Conservation (phyloP, 2,113 vertebrate species). For the Oryzias curvinotus region DNA sequence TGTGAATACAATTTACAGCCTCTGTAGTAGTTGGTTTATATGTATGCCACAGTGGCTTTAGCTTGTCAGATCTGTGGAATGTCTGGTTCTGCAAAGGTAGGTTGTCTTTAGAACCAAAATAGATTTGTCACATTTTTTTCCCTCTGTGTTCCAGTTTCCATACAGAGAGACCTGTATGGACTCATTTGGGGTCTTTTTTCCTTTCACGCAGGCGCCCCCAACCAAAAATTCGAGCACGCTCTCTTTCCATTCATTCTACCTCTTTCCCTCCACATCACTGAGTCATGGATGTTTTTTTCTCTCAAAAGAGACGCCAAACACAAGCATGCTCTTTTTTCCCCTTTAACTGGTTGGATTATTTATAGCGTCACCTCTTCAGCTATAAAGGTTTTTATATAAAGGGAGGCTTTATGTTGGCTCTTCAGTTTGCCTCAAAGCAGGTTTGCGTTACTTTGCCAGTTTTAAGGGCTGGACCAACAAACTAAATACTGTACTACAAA, state of each 20-base stretch:
- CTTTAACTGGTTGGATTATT: conserved; percentile 45
- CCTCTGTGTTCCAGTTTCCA: conserved; percentile 56
- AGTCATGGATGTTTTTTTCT: conserved; percentile 1
- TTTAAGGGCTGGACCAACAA: conserved; percentile 25
- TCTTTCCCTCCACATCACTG: conserved; percentile 4
- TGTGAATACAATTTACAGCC: not conserved
- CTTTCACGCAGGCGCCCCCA: conserved; percentile 33
- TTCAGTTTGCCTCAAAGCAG: conserved; percentile 55
- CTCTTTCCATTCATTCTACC: conserved; percentile 4
- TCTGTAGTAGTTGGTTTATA: not conserved
- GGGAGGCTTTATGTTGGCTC: conserved; percentile 46
- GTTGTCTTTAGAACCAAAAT: conserved; percentile 59
- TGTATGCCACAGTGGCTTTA: conserved; percentile 24
- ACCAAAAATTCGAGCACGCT: conserved; percentile 29
- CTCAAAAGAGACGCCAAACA: not conserved
- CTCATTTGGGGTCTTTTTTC: conserved; percentile 36
- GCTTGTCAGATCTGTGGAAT: conserved; percentile 4
- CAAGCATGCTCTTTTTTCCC: not conserved
- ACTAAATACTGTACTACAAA: conserved; percentile 37
- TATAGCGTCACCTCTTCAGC: conserved; percentile 38
- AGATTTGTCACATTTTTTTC: conserved; percentile 67
- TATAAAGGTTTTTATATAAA: conserved; percentile 51
- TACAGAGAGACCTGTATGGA: conserved; percentile 11
- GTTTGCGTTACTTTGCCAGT: conserved; percentile 59
- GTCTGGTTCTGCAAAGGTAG: conserved; percentile 50